Conservation (phyloP, 2,888 invertebrate genomes). For the Drosophila stalkeri region DNA sequence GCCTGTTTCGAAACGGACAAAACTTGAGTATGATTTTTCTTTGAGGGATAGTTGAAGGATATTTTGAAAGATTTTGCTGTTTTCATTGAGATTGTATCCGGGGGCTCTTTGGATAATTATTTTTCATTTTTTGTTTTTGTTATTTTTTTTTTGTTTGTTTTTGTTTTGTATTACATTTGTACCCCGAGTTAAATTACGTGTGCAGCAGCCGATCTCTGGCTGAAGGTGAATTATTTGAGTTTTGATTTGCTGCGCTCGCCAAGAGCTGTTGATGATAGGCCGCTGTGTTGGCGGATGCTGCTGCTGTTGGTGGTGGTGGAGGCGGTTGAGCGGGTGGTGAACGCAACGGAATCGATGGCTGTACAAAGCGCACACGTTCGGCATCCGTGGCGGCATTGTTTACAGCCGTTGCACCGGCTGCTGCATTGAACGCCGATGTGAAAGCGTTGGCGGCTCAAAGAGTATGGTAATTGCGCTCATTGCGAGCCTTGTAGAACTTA, state of each 20-base stretch:
- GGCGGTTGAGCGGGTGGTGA: slow-evolving; percentile 77
- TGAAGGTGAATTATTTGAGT: slow-evolving; percentile 68
- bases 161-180: slow-evolving; percentile 37
- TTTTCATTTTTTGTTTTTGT: neutral
- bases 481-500: slow-evolving; percentile 94
- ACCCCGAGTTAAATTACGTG: slow-evolving; percentile 76
- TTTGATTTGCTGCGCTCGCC: slow-evolving; percentile 17
- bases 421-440: slow-evolving; percentile 83
- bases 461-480: slow-evolving; percentile 94
- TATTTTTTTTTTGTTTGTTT: slow-evolving; percentile 7
- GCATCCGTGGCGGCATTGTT: slow-evolving; percentile 72
- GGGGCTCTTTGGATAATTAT: slow-evolving; percentile 54
- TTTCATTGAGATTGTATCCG: slow-evolving; percentile 36
- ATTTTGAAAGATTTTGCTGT: slow-evolving; percentile 25
- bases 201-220: slow-evolving; percentile 80
- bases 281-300: slow-evolving; percentile 7
- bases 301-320: slow-evolving; percentile 63
- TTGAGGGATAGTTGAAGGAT: slow-evolving; percentile 23
- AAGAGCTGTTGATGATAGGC: slow-evolving; percentile 16
- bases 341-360: slow-evolving; percentile 81
- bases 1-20: slow-evolving; percentile 19
- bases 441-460: slow-evolving; percentile 88
- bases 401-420: slow-evolving; percentile 62
- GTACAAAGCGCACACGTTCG: slow-evolving; percentile 82
- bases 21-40: slow-evolving; percentile 8